phyloP scores from a whole-genome alignment of 2,888 invertebrate genomes.

The Aquatica leii region DNA sequence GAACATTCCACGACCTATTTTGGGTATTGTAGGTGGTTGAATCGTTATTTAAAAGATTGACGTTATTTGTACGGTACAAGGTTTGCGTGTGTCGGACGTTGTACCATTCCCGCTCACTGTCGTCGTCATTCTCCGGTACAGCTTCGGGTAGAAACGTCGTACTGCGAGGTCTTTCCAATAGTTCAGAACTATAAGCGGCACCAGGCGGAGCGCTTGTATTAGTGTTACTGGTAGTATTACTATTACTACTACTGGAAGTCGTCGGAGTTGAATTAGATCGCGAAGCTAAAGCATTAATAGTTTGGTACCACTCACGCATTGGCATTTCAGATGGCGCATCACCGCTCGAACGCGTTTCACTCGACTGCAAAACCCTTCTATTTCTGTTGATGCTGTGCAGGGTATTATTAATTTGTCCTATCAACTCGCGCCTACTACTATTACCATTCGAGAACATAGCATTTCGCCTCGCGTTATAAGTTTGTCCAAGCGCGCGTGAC shows the following conservation, averaged over 20 bases:
- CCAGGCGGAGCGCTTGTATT: background rate
- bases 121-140: slow-evolving; percentile 44
- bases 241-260: background rate
- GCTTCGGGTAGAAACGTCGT: slow-evolving; percentile 25
- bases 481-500: slow-evolving; percentile 52
- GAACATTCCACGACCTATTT: slow-evolving; percentile 55
- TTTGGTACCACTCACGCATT: slow-evolving; percentile 42
- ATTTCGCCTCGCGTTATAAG: slow-evolving; percentile 53
- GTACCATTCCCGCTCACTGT: slow-evolving; percentile 33
- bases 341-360: background rate
- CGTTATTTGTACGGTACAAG: slow-evolving; percentile 41
- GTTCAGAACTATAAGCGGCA: background rate
- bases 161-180: slow-evolving; percentile 2
- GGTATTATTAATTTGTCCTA: slow-evolving; percentile 45
- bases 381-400: slow-evolving; percentile 43
- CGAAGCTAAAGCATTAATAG: slow-evolving; percentile 44
- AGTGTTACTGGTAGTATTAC: background rate
- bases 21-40: slow-evolving; percentile 18
- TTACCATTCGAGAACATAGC: slow-evolving; percentile 52
- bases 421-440: slow-evolving; percentile 43
- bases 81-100: slow-evolving; percentile 29
- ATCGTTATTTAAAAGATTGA: slow-evolving; percentile 41
- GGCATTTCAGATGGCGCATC: slow-evolving; percentile 31
- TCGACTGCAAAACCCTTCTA: slow-evolving; percentile 18
- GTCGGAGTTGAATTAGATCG: slow-evolving; percentile 26